These are phyloP conservation scores for Conomelus anceps DNA, from an alignment of 2,888 invertebrate genomes.

Conservation along the genomic window DNA sequence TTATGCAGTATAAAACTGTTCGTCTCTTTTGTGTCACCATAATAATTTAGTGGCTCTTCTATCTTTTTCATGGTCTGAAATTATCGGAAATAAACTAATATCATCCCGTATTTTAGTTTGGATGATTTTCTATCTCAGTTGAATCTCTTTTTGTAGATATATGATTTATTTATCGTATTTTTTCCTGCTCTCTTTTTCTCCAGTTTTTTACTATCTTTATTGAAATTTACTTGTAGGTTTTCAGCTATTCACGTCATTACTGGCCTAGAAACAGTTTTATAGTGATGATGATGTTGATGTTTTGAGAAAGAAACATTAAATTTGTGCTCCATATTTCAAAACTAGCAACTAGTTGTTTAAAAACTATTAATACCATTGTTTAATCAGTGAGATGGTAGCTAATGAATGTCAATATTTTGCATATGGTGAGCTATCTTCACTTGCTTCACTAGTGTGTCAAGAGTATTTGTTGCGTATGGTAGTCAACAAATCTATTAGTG, in stretches of 20 bases:
- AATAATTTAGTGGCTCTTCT: too few relatives aligned
- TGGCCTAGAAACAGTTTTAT: background rate
- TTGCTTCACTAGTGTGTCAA: background rate
- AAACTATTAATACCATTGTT: background rate
- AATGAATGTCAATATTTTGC: too few relatives aligned
- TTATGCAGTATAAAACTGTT: too few relatives aligned
- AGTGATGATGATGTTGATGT: background rate
- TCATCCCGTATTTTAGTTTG: background rate
- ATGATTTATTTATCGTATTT: too few relatives aligned
- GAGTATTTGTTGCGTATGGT: background rate
- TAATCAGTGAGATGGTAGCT: background rate
- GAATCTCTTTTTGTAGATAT: too few relatives aligned
- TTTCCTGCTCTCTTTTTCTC: background rate
- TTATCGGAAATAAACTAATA: background rate
- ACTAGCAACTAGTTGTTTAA: background rate
- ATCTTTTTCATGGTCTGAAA: background rate
- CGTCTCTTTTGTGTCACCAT: background rate
- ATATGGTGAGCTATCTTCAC: background rate
- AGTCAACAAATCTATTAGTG: background rate
- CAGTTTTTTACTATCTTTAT: background rate
- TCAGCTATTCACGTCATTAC: background rate
- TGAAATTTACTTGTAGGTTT: background rate
- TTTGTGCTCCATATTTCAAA: background rate
- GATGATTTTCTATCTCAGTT: too few relatives aligned
- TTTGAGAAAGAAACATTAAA: background rate